Base-by-base conservation (phyloP, 53 echinoderm and acorn worm genomes). In the Apostichopus leukothele region DNA sequence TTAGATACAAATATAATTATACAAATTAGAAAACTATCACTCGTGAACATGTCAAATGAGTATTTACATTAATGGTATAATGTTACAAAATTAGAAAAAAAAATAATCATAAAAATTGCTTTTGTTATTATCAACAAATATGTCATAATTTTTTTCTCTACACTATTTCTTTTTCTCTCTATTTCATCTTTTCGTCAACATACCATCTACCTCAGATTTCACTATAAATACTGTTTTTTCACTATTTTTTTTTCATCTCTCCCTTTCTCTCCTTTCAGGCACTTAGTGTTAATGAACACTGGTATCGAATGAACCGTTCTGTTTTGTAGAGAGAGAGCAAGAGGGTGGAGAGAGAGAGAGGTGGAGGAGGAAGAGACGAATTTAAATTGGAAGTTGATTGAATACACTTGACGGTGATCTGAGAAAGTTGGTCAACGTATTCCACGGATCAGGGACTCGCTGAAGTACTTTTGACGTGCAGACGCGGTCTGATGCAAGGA, bases 391-490 rank as follows among this genome's bases (percentile, higher is more conserved):
- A 57, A 10, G 57, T 71, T 71, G 71, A 71, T 71, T 71, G 71
- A 71, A 71, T 71, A 71, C 71, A 71, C 71, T n/a, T n/a, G 16
- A 71, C 13, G 20, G 71, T 16, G 71, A 71, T 71, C 6, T 16
- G 20, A 71, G 18, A n/a, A 71, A 71, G 71, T 71, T 71, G 71
- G 71, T 71, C 71, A 71, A 71, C 71, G 71, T 71, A 71, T 71
- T 71, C 71, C 71, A 71, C 20, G 71, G 71, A 71, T 71, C 71
- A 71, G 16, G 71, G 6, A 6, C 14, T 71, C 71, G 14, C 71
- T n/a, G 16, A 71, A 71, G 71, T 6, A 16, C 20, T 5, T n/a
- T 14, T 71, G 71, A 71, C 71, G 71, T 18, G 71, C 39, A 39
- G 39, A 39, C 39, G 39, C 39, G 39, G 39, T 39, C 39, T 19